These are phyloP conservation scores for Musca domestica DNA, from an alignment of 1,140 invertebrate genomes.

Conservation along the genomic window DNA sequence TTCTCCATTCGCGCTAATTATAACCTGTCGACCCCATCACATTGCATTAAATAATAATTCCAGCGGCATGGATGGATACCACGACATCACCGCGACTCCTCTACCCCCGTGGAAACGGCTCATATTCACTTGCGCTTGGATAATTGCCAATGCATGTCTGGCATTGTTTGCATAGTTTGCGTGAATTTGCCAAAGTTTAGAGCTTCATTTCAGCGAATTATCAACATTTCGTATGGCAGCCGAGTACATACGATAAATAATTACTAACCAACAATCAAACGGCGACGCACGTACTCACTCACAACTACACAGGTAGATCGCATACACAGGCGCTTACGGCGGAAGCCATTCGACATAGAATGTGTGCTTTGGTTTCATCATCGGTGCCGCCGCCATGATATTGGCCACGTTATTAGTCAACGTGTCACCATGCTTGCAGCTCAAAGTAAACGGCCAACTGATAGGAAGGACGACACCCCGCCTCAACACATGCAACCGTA, in stretches of 20 bases:
- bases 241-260: slow-evolving; percentile 11
- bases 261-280: not conserved
- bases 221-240: slow-evolving; percentile 12
- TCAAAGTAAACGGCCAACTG: no score
- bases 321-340: not conserved
- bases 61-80: not conserved
- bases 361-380: not conserved
- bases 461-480: no score
- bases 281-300: not conserved
- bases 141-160: slow-evolving; percentile 20
- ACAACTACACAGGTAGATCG: not conserved
- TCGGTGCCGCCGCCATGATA: slow-evolving; percentile 2
- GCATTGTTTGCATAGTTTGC: slow-evolving; percentile 21
- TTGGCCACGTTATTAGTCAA: not conserved
- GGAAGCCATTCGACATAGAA: no score
- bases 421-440: not conserved
- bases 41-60: slow-evolving; percentile 21
- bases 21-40: slow-evolving; percentile 12
- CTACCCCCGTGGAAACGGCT: not conserved
- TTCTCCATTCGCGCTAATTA: not conserved
- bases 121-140: not conserved
- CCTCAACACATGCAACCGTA: no score
- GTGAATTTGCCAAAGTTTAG: slow-evolving; percentile 26
- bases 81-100: slow-evolving; percentile 5
- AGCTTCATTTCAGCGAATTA: slow-evolving; percentile 25